Base-by-base conservation (phyloP, 2,888 invertebrate genomes). In the Stratiomys singularior region DNA sequence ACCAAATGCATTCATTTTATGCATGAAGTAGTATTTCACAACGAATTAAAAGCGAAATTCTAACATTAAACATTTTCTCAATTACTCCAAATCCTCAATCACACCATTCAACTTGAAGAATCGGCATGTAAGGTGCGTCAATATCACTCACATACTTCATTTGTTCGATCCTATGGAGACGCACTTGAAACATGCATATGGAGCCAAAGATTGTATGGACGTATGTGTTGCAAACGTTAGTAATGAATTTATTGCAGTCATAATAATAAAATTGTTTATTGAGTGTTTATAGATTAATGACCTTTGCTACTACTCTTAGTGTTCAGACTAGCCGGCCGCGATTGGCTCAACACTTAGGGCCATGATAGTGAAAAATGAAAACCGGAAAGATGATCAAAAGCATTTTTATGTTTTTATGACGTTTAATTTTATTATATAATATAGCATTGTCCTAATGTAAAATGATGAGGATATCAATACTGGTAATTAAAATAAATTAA, bases 211-310 rank as follows among this genome's bases (percentile, higher is more conserved):
- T 52, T 52, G 52, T 52, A 52, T 52, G 52, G 15, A 15, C 3
- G 52, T 18, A 52, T n/a, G 18, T 37, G 9, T 37, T 18, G 52
- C 60, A 78, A 79, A 79, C 67, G 69, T 78, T 52, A 69, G 80
- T 81, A 81, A 81, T 81, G 81, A 81, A 80, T 81, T 81, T 81
- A 81, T 80, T 81, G 81, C 79, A 78, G 81, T 77, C 37, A 80
- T 81, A 81, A 81, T 77, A 80, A 81, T 81, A 81, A 81, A 81
- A 79, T 23, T 52, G 76, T 81, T 81, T 81, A 81, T 81, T 81
- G 81, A 81, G 81, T 81, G 81, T 81, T 81, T 81, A 80, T 81
- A 81, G 81, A 80, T 81, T 81, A 80, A 81, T 80, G 80, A 78
- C 77, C 72, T 76, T 78, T 44, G 77, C 76, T 71, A 74, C 74